These are phyloP conservation scores for Manis pentadactyla DNA, from an alignment of 2,797 vertebrate species.

Conservation along the genomic window DNA sequence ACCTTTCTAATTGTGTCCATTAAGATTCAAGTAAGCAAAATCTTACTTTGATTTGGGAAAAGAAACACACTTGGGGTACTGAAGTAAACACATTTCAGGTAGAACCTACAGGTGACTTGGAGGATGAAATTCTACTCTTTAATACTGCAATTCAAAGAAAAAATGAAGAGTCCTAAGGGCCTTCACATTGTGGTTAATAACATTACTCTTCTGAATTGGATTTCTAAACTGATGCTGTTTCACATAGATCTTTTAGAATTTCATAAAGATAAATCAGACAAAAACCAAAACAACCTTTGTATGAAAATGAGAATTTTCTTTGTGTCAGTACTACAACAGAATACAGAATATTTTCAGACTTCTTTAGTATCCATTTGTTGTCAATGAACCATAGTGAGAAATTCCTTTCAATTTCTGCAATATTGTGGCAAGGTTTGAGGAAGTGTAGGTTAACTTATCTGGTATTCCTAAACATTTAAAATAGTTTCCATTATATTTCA, in stretches of 20 bases:
- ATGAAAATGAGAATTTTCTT: background rate
- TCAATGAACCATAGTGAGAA: background rate
- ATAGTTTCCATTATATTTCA: background rate
- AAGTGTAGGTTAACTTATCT: background rate
- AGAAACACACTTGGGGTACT: background rate
- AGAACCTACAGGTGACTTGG: background rate
- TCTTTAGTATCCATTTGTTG: background rate
- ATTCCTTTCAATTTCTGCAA: background rate
- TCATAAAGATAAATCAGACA: background rate
- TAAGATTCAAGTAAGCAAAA: background rate
- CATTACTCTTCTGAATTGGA: background rate
- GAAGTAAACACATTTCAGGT: slow-evolving; percentile 21
- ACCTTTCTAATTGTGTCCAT: background rate
- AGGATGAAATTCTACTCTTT: background rate
- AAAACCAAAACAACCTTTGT: background rate
- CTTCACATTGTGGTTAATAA: background rate
- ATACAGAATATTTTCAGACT: slow-evolving; percentile 7
- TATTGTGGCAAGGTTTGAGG: background rate
- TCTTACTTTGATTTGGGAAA: background rate
- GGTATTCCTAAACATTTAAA: background rate
- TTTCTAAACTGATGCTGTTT: too few relatives aligned
- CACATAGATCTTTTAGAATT: background rate
- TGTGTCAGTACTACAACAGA: background rate
- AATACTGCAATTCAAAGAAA: background rate
- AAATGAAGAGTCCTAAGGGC: background rate